Evolutionary conservation across 2,888 invertebrate genomes (phyloP).

Genomic region (Meloe dianella): DNA sequence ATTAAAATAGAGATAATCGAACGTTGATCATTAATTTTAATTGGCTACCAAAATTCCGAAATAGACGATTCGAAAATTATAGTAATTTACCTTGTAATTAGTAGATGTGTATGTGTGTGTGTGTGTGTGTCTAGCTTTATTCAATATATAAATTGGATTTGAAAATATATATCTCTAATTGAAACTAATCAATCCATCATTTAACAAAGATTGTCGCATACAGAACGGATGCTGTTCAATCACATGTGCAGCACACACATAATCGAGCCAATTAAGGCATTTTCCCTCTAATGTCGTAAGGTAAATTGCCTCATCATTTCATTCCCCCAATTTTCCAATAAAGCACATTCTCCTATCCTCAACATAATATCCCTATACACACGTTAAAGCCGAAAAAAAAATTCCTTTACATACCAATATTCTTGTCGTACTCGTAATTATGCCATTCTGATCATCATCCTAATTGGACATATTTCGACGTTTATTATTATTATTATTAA

Average conservation of each 20-base stretch:
- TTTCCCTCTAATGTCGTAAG: neutral
- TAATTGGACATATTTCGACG: constrained; percentile 6
- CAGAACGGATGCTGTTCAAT: constrained; percentile 16
- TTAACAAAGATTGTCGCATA: constrained; percentile 20
- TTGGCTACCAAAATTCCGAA: constrained; percentile 41
- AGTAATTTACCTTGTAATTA: constrained; percentile 49
- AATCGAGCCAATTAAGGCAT: constrained; percentile 19
- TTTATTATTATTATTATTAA: neutral
- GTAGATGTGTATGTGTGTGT: constrained; percentile 30
- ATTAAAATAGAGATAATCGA: constrained; percentile 41
- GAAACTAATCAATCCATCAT: constrained; percentile 25
- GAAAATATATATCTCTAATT: constrained; percentile 19
- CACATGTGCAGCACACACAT: constrained; percentile 13
- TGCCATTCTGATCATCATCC: constrained; percentile 2
- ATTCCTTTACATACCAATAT: neutral
- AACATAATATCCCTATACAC: neutral
- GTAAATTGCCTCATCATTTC: constrained; percentile 11
- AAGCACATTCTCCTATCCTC: neutral
- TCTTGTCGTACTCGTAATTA: neutral
- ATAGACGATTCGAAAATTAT: constrained; percentile 38
- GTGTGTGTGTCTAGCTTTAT: constrained; percentile 11
- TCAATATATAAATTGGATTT: constrained; percentile 19
- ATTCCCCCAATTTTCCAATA: constrained; percentile 4
- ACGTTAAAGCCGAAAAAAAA: neutral
- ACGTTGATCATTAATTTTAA: constrained; percentile 53